phyloP scores from a whole-genome alignment of 1,140 invertebrate genomes.

The Trypoxylus dichotomus region DNA sequence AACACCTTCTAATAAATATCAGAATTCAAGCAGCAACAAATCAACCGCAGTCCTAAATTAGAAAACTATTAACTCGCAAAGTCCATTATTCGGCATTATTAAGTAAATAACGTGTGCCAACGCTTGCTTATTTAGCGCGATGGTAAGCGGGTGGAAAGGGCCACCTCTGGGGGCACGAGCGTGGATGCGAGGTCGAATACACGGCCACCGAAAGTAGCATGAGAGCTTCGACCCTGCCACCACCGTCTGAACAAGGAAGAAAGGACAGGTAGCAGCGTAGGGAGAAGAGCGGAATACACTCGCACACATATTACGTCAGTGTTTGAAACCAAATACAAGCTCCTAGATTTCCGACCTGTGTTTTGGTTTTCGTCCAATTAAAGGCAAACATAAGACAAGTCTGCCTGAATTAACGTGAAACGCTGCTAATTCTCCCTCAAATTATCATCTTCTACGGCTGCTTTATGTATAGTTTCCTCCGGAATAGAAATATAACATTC shows the following conservation, averaged over 20 bases:
- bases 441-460: slow-evolving; percentile 46
- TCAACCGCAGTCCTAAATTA: background rate
- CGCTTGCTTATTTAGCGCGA: slow-evolving; percentile 17
- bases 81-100: slow-evolving; percentile 30
- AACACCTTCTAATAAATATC: background rate
- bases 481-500: slow-evolving; percentile 16
- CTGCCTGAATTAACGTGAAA: slow-evolving; percentile 52
- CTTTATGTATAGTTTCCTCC: slow-evolving; percentile 34
- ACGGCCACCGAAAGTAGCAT: background rate
- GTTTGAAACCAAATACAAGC: slow-evolving; percentile 37
- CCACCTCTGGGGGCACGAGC: background rate
- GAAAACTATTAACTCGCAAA: slow-evolving; percentile 26
- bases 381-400: slow-evolving; percentile 53
- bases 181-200: background rate
- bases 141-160: background rate
- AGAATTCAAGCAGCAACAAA: background rate
- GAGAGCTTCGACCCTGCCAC: background rate
- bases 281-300: background rate
- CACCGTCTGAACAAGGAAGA: background rate
- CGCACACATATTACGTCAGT: slow-evolving; percentile 8
- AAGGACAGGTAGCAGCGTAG: slow-evolving; percentile 15
- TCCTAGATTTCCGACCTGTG: slow-evolving; percentile 53
- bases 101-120: slow-evolving; percentile 28
- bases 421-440: slow-evolving; percentile 52
- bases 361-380: slow-evolving; percentile 55